A percentile compares a stretch with the other conserved stretches of the same genome.
These are phyloP conservation scores for Dendrolimus punctatus DNA, from an alignment of 1,140 invertebrate genomes.

Conservation along the genomic window DNA sequence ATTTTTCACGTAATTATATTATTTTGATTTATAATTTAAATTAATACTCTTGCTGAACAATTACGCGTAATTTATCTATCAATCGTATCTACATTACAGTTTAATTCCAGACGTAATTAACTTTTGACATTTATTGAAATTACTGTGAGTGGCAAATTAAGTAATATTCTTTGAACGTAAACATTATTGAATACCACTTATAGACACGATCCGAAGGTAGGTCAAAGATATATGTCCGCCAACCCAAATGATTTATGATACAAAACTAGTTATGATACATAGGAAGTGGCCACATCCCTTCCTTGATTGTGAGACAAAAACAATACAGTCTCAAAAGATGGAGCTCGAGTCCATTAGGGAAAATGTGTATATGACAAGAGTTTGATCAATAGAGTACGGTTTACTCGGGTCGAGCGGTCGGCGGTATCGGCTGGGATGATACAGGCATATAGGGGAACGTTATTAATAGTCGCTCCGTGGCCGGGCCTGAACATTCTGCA, in stretches of 20 bases:
- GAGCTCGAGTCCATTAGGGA: conserved; percentile 47
- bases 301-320: conserved; percentile 43
- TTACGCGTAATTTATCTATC: no score
- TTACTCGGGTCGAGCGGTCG: conserved; percentile 32
- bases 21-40: no score
- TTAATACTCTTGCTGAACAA: no score
- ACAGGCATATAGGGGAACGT: conserved; percentile 26
- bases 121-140: no score
- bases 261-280: conserved; percentile 17
- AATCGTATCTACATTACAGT: no score
- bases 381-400: conserved; percentile 49
- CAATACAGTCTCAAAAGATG: conserved; percentile 37
- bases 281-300: conserved; percentile 15
- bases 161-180: no score
- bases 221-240: no score
- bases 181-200: no score
- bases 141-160: no score
- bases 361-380: conserved; percentile 53
- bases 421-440: conserved; percentile 26
- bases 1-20: no score
- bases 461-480: conserved; percentile 47
- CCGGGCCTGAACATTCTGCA: conserved; percentile 23
- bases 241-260: conserved; percentile 15
- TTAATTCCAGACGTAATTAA: no score
- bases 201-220: no score